Conservation (phyloP, 2,113 vertebrate genomes). For the Patagioenas fasciata region DNA sequence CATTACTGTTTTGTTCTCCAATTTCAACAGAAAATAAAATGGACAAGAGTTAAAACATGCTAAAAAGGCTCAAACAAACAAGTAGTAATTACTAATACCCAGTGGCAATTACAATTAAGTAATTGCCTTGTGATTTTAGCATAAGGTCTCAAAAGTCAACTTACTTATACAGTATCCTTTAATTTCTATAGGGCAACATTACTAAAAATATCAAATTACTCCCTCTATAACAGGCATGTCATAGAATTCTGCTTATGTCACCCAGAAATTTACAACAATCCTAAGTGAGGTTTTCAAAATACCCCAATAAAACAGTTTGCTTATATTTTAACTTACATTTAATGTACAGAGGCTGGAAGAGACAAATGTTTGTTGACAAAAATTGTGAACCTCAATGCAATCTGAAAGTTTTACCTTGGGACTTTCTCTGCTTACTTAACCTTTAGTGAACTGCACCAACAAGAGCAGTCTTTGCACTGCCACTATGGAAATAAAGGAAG, state of each 20-base stretch:
- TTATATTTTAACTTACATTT: constrained; percentile 50
- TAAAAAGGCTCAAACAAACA: constrained; percentile 23
- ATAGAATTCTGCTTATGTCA: neutral
- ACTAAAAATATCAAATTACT: neutral
- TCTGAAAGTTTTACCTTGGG: constrained; percentile 66
- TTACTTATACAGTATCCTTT: neutral
- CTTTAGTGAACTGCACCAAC: constrained; percentile 76
- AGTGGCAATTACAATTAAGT: constrained; percentile 7
- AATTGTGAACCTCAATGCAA: constrained; percentile 61
- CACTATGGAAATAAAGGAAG: constrained; percentile 72
- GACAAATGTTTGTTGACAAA: constrained; percentile 55
- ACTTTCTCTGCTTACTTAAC: constrained; percentile 73
- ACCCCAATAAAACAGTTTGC: constrained; percentile 51
- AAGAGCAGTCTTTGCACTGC: constrained; percentile 74
- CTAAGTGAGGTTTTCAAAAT: constrained; percentile 36
- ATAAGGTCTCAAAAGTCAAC: neutral
- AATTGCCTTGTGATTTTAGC: neutral
- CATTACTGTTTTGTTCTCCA: neutral
- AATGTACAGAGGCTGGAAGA: constrained; percentile 47
- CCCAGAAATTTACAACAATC: constrained; percentile 16
- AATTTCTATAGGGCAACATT: neutral
- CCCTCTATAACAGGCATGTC: neutral
- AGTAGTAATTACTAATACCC: constrained; percentile 48
- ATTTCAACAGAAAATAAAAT: constrained; percentile 23
- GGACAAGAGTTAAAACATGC: constrained; percentile 27